phyloP scores from a whole-genome alignment of 2,797 vertebrate species.

The Epinephelus malabaricus region DNA sequence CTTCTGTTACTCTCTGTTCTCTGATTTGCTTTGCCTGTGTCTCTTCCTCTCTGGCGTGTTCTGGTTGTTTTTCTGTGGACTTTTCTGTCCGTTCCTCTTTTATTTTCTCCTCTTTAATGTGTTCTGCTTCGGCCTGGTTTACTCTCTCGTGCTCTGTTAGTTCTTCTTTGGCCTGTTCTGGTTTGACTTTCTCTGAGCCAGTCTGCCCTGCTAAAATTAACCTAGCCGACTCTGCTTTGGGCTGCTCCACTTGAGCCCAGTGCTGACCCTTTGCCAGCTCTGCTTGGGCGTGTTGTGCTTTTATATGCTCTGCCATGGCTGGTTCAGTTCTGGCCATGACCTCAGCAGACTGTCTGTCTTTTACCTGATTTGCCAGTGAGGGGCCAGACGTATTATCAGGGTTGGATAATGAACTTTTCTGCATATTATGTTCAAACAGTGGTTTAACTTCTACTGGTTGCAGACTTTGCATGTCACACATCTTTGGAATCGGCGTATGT shows the following conservation, averaged over 20 bases:
- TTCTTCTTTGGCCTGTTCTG: conserved; percentile 51
- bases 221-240: conserved; percentile 50
- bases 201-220: conserved; percentile 65
- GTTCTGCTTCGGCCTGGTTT: conserved; percentile 31
- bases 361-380: conserved; percentile 37
- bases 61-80: conserved; percentile 40
- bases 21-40: conserved; percentile 39
- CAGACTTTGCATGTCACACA: conserved; percentile 42
- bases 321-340: conserved; percentile 48
- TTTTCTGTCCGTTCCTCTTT: conserved; percentile 35
- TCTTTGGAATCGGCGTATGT: conserved; percentile 36
- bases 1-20: conserved; percentile 38
- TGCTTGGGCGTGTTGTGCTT: conserved; percentile 55
- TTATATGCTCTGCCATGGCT: conserved; percentile 35
- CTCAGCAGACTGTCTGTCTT: conserved; percentile 46
- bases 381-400: conserved; percentile 30
- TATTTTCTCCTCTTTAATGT: conserved; percentile 25
- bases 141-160: conserved; percentile 18
- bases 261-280: conserved; percentile 57
- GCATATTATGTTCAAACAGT: conserved; percentile 41
- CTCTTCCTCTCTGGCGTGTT: conserved; percentile 20
- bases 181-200: conserved; percentile 46
- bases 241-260: conserved; percentile 57
- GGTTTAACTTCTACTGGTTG: conserved; percentile 38
- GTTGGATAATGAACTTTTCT: conserved; percentile 35